Evolutionary conservation across 2,888 invertebrate genomes (phyloP).

Genomic region (Rhagonycha fulva): DNA sequence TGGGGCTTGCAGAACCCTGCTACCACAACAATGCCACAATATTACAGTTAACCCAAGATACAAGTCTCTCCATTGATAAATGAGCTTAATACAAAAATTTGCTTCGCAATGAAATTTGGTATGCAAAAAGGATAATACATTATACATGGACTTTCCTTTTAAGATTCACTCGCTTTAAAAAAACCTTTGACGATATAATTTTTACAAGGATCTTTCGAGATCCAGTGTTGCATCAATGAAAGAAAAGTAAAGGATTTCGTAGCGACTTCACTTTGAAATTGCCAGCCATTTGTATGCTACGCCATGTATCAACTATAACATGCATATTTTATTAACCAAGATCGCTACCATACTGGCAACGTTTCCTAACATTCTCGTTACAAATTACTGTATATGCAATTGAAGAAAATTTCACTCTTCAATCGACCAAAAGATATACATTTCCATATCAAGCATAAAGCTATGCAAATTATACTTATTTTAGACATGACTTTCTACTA

Average conservation of each 20-base stretch:
- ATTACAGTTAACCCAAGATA: slow-evolving; percentile 12
- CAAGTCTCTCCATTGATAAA: slow-evolving; percentile 16
- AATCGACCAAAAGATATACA: neutral
- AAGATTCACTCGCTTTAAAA: slow-evolving; percentile 3
- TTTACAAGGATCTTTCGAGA: slow-evolving; percentile 15
- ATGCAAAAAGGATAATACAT: slow-evolving; percentile 25
- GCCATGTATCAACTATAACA: slow-evolving; percentile 20
- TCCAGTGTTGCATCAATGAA: slow-evolving; percentile 9
- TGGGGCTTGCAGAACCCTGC: slow-evolving; percentile 5
- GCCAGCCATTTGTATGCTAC: slow-evolving; percentile 14
- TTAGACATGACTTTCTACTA: neutral
- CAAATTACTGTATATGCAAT: slow-evolving; percentile 18
- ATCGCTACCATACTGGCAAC: slow-evolving; percentile 12
- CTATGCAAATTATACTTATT: slow-evolving; percentile 8
- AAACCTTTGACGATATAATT: slow-evolving; percentile 23
- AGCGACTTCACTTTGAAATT: slow-evolving; percentile 13
- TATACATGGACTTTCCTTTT: slow-evolving; percentile 26
- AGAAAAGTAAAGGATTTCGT: neutral
- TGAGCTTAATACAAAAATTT: slow-evolving; percentile 30
- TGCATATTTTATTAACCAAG: slow-evolving; percentile 21
- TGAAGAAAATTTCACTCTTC: slow-evolving; percentile 6
- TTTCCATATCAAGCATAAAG: slow-evolving; percentile 7
- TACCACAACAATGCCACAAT: slow-evolving; percentile 16
- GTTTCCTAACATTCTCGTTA: slow-evolving; percentile 11
- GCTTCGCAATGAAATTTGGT: slow-evolving; percentile 21